These are phyloP conservation scores for Heteromyza rotundicornis DNA, from an alignment of 2,888 invertebrate species.

Conservation along the genomic window DNA sequence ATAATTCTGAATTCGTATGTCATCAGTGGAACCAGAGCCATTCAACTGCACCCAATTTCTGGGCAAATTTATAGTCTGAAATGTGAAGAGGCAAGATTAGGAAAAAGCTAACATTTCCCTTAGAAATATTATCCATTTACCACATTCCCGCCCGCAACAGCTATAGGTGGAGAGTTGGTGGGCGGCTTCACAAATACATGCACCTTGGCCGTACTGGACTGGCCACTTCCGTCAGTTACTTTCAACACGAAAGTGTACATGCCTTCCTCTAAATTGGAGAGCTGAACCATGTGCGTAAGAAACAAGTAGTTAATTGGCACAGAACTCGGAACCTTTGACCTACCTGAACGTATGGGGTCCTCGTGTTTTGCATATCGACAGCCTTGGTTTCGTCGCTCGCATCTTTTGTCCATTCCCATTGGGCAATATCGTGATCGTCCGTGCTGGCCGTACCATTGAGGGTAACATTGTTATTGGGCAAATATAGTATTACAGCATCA, in stretches of 20 bases:
- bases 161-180: constrained; percentile 82
- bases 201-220: constrained; percentile 85
- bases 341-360: constrained; percentile 81
- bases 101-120: background rate
- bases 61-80: constrained; percentile 80
- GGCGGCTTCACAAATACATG: constrained; percentile 93
- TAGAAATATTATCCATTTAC: constrained; percentile 36
- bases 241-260: constrained; percentile 92
- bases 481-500: constrained; percentile 85
- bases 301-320: background rate
- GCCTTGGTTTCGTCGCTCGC: constrained; percentile 86
- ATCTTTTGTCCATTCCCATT: constrained; percentile 96
- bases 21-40: constrained; percentile 82
- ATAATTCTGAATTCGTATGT: constrained; percentile 81
- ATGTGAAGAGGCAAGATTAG: background rate
- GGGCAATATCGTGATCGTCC: constrained; percentile 90
- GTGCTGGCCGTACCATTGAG: constrained; percentile 89
- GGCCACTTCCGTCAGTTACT: constrained; percentile 90
- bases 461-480: constrained; percentile 85
- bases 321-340: background rate
- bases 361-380: constrained; percentile 94
- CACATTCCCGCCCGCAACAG: constrained; percentile 69
- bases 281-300: too few species aligned
- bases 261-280: constrained; percentile 91
- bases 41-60: constrained; percentile 81